Evolutionary conservation across 37 sponge, comb jelly and placozoan genomes (phyloP), one percentile per base, ranked within the genome.

Genomic region (Amphimedon queenslandica): DNA sequence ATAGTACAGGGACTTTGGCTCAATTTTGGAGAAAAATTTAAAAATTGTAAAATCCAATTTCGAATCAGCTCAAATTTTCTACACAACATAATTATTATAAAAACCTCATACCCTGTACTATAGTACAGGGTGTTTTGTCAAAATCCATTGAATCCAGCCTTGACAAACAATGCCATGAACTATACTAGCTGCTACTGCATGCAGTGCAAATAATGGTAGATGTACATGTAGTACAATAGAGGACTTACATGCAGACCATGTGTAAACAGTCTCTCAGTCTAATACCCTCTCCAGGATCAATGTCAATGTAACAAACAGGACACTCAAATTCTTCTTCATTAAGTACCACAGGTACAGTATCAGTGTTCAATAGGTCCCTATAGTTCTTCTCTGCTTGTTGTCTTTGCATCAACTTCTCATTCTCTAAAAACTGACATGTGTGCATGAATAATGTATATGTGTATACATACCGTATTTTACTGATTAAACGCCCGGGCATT

Each of bases 321-420:
- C 95, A 94, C n/a, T 94, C 92, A 81, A 91, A 94, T 16, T 65
- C 71, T 55, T 91, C 88, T 33, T 63, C 37, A 43, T 93, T 93
- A 13, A 80, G 69, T 21, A 82, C 74, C 41, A 71, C 58, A 3
- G 75, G 40, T 2, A 35, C 51, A 1, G 79, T 77, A 20, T 83
- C 88, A 8, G 85, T 82, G 35, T 76, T 30, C 69, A 88, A 29
- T 5, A 80, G 73, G 16, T 70, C 76, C 34, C 56, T 35, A 69
- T 58, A 87, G 74, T 90, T 87, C 66, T 77, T 64, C 42, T 58
- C 43, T 36, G 79, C 57, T 70, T 94, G 75, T 37, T 71, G 36
- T 63, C 61, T 66, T 25, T 68, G 21, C 4, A 23, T 10, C 72
- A 42, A 33, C 37, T 73, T 31, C 34, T 82, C 78, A 21, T 72